Conservation (phyloP, 2,888 invertebrate species). For the Trichopoda pennipes region DNA sequence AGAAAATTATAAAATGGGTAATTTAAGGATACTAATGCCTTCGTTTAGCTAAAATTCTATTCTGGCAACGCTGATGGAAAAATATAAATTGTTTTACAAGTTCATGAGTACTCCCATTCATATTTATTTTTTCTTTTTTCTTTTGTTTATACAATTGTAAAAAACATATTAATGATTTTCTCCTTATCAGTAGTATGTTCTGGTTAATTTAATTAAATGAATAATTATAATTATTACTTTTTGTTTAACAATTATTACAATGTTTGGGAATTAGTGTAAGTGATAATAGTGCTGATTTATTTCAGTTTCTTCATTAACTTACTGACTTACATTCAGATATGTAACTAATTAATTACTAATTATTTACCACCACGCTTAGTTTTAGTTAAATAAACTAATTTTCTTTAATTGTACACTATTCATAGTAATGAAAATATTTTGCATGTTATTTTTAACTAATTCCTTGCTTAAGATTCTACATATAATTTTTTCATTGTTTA, state of each 20-base stretch:
- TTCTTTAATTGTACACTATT: not conserved
- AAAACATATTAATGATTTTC: not conserved
- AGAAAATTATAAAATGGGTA: too few species aligned
- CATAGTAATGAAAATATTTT: not conserved
- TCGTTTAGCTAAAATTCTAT: too few species aligned
- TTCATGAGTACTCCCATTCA: conserved; percentile 20
- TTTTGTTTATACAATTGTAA: not conserved
- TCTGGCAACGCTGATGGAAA: not conserved
- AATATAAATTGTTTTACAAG: conserved; percentile 17
- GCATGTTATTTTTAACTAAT: not conserved
- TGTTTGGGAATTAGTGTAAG: too few species aligned
- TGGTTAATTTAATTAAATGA: conserved; percentile 16
- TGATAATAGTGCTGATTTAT: not conserved
- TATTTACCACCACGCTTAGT: too few species aligned
- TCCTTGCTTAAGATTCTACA: not conserved
- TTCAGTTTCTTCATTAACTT: not conserved
- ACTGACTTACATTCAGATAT: not conserved
- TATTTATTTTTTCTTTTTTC: not conserved
- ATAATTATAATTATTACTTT: too few species aligned
- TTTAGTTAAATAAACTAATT: conserved; percentile 32
- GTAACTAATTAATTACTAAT: too few species aligned
- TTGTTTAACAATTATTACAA: too few species aligned
- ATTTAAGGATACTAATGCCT: too few species aligned
- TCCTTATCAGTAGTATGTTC: conserved; percentile 19
- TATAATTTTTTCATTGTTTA: conserved; percentile 8